Evolutionary conservation across 2,113 vertebrate genomes (phyloP), one percentile per base, ranked within the genome.

Genomic region (Oryzias javanicus): DNA sequence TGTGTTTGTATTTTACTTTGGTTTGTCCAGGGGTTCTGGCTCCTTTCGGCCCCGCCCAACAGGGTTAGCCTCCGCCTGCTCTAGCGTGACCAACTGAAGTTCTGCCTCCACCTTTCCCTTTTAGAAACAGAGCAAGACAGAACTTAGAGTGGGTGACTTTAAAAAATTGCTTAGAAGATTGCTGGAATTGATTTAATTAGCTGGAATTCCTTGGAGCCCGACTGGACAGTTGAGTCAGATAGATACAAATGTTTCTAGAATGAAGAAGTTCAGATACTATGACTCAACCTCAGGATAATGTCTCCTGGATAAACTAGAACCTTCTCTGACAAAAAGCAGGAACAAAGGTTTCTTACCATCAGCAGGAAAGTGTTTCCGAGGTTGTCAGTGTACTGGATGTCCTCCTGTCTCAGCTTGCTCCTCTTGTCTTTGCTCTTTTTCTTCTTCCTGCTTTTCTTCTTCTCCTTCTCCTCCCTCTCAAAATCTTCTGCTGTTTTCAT

Each of bases 91-190:
- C 71, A 98, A 82, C 10, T 98, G 95, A 69, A 99, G 91, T 76
- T 98, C 95, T 0, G 90, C 95, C 81, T 98, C 96, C 77, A 99
- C 94, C 84, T 98, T 99, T 2, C 96, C 96, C 96, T 35, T 99
- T 61, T 13, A 72, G 12, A 66, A 19, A 67, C 54, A 67, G 20
- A 22, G 14, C 49, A 10, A 55, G 27, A 35, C 35, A 35, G 35
- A 35, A 35, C 8, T 35, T 35, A 35, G 8, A 12, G 8, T 35
- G 35, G 2, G 35, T 6, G 3, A 27, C 25, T 27, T 27, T 5
- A 27, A 27, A 27, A 6, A 6, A 6, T 27, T 27, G 25, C 25
- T 3, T 4, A 27, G 25, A 27, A 27, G 25, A 27, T 27, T 27
- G 4, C 5, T 27, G 25, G 8, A 2, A 12, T 10, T 10, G 10